Percentiles rank a stretch among this genome's conserved stretches.
These are phyloP conservation scores for Halcyon senegalensis DNA, from an alignment of 2,113 vertebrate species.

Conservation along the genomic window DNA sequence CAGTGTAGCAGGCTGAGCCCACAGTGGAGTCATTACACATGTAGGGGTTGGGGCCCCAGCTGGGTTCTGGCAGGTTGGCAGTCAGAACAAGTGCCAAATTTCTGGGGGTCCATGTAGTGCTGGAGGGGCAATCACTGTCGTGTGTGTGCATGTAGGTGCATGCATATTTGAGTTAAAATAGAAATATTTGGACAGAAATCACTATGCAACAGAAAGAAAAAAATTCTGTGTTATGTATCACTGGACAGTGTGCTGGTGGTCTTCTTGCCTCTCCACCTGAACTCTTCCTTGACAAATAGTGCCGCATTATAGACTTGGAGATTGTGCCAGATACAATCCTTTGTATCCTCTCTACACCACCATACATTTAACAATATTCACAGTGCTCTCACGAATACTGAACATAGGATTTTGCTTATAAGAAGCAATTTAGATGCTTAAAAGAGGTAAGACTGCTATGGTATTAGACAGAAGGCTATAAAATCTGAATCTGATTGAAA, in stretches of 20 bases:
- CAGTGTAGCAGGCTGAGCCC: background rate
- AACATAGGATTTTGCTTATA: background rate
- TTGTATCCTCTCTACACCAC: background rate
- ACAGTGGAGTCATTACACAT: fast-evolving
- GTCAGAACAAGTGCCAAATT: background rate
- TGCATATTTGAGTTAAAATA: fast-evolving
- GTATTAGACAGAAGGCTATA: background rate
- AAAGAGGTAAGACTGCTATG: background rate
- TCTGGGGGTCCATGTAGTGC: fast-evolving
- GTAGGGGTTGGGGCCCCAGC: fast-evolving
- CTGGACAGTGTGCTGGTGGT: background rate
- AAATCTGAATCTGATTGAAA: background rate
- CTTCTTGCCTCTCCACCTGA: background rate
- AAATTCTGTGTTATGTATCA: background rate
- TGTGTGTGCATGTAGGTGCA: no score
- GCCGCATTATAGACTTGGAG: background rate
- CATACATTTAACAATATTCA: background rate
- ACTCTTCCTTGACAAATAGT: background rate
- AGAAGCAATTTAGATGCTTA: background rate
- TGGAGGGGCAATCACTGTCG: no score
- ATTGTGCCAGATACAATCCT: background rate
- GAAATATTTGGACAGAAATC: background rate
- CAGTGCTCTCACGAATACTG: background rate
- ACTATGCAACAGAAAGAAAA: background rate
- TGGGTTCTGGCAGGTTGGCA: fast-evolving